Base-by-base conservation (phyloP, 2,888 invertebrate genomes). In the Pseudoips prasinana region DNA sequence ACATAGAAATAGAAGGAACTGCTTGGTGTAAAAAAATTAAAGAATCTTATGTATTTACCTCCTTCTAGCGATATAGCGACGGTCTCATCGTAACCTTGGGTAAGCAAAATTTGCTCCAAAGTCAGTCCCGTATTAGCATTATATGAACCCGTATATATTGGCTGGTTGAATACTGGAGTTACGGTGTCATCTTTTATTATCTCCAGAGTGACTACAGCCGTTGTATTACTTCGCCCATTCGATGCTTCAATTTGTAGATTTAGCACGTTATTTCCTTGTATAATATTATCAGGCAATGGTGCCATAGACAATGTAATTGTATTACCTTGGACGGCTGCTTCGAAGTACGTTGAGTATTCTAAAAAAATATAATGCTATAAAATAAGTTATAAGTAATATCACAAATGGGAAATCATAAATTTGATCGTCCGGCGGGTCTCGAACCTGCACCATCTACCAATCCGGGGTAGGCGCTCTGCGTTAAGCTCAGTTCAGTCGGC, bases 121-220 rank as follows among this genome's bases (percentile, higher is more conserved):
- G 18, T 47, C 28, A 84, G 55, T 7, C 68, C 73, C 7, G 46
- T 40, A 5, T 39, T 38, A 19, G 58, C 14, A 14, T 64, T 56
- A 40, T 81, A 83, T 7, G 50, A 56, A 19, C 77, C 82, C 3
- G 38, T 50, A 38, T 84, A 84, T 19, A 81, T 40, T 7, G 58
- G 43, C 11, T 49, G 55, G 36, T 67, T 69, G 38, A 84, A 84
- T 1, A 68, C 55, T 0, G 83, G 84, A 0, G 82, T 80, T 1
- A 59, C 37, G 8, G 49, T 58, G 32, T 84, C 84, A 8, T 82
- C 68, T 39, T 80, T 80, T 30, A 82, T 55, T 26, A 84, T 73
- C 24, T 76, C 73, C 11, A 84, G 54, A n/a, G 63, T 64, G 10
- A 80, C 67, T 30, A 76, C 47, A 19, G 75, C 46, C 1, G 52